phyloP scores from a whole-genome alignment of 23 tunicate genomes.

The Clavelina lepadiformis region DNA sequence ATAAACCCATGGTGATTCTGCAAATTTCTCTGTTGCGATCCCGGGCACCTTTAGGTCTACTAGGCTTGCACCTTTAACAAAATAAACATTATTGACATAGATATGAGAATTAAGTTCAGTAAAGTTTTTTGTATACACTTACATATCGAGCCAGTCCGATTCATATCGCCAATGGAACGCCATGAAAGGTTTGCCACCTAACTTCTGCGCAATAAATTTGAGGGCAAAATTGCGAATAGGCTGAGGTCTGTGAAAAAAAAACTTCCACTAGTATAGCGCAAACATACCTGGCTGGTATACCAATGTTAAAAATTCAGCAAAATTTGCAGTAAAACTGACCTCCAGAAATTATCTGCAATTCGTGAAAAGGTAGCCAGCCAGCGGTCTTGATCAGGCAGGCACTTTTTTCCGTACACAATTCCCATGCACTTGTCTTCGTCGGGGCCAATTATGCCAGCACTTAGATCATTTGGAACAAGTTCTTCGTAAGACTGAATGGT shows the following conservation, averaged over 20 bases:
- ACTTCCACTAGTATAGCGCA: too few species aligned
- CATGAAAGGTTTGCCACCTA: constrained; percentile 70
- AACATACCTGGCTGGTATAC: too few species aligned
- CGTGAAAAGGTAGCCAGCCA: constrained; percentile 93
- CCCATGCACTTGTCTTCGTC: constrained; percentile 91
- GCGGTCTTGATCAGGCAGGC: constrained; percentile 89
- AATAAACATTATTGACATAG: not conserved
- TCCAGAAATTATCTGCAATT: constrained; percentile 66
- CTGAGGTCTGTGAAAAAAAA: constrained; percentile 48
- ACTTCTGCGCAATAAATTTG: constrained; percentile 59
- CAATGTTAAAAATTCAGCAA: too few species aligned
- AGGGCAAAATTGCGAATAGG: constrained; percentile 74
- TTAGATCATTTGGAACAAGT: constrained; percentile 80
- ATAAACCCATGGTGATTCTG: constrained; percentile 71
- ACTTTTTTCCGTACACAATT: constrained; percentile 91
- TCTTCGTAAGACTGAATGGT: constrained; percentile 57
- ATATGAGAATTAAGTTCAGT: not conserved
- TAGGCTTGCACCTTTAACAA: constrained; percentile 91
- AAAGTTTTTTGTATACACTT: not conserved
- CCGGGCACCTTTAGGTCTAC: constrained; percentile 96
- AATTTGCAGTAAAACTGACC: constrained; percentile 28
- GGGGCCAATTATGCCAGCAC: constrained; percentile 59
- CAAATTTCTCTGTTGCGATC: constrained; percentile 96
- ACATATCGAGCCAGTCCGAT: constrained; percentile 99
- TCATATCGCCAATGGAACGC: constrained; percentile 99